Evolutionary conservation across 2,888 invertebrate species (phyloP), one percentile per base, ranked within the genome.

Genomic region (Pemphredon lugubris): DNA sequence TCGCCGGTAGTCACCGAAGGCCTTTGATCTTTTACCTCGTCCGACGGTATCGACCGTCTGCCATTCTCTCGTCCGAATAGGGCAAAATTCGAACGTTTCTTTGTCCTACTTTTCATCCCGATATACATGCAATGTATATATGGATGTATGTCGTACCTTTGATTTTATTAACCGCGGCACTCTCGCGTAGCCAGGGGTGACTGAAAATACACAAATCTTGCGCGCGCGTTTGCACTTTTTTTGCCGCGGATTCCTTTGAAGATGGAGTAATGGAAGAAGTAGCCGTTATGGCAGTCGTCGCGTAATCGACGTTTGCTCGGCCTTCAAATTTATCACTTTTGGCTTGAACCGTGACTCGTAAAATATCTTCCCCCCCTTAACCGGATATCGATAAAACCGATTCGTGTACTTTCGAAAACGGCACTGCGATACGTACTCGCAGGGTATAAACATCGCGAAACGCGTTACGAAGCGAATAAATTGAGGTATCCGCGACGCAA

Each of bases 11-110:
- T 55, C 72, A 26, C 11, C 16, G 51, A 37, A 47, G 68, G 37
- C 70, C 79, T 79, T 79, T 79, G 79, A 79, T 79, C 77, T 79
- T 75, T 75, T 47, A 58, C 54, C 57, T 51, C 40, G 53, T 32
- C 42, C 63, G 39, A 37, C 34, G 65, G 26, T 54, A 66, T 70
- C 67, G 60, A 63, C 40, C 64, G 37, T 39, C 16, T 30, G 32
- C 30, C 45, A 47, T 23, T 34, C 32, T 34, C 4, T 48, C n/a
- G 51, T 47, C 13, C 13, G 40, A 58, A 45, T 44, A 21, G 14
- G 42, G 64, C n/a, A 59, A 72, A 65, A 64, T 37, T 57, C 66
- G 51, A 63, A 60, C 59, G 21, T 30, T 14, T 39, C 6, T 7
- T 53, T 48, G 23, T 48, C 30, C 48, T 39, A 42, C 50, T 68